Evolutionary conservation across 2,113 vertebrate genomes (phyloP).

Genomic region (Muntiacus muntjak): DNA sequence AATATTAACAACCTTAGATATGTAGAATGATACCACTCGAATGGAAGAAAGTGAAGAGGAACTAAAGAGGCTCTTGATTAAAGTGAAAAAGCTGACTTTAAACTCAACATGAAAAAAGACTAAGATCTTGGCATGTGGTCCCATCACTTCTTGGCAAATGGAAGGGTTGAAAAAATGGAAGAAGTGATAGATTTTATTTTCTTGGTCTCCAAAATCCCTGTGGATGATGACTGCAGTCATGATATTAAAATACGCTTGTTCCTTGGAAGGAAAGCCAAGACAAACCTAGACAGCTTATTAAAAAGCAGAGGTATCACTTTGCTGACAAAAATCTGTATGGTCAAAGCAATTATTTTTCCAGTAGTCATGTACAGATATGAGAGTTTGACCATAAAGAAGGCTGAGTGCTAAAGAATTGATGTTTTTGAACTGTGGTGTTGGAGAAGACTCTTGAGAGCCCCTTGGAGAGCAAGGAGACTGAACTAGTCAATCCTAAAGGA

Average conservation of each 20-base stretch:
- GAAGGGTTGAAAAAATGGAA: not conserved
- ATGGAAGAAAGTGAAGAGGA: not conserved
- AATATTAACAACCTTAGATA: not conserved
- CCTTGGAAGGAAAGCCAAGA: not conserved
- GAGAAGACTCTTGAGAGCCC: not conserved
- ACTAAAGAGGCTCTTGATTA: not conserved
- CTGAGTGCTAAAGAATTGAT: not conserved
- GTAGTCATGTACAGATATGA: not conserved
- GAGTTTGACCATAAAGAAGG: not conserved
- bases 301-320: not conserved
- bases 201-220: not conserved
- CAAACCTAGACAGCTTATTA: not conserved
- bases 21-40: not conserved
- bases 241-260: not conserved
- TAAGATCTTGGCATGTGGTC: not conserved
- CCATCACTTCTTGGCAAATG: not conserved
- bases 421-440: not conserved
- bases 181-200: not conserved
- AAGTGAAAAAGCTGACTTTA: not conserved
- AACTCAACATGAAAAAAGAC: not conserved
- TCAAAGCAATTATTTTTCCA: not conserved
- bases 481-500: not conserved
- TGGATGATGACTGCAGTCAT: not conserved
- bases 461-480: not conserved
- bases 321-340: not conserved